Conservation (phyloP, 2,113 vertebrate species). For the Petromus typicus region DNA sequence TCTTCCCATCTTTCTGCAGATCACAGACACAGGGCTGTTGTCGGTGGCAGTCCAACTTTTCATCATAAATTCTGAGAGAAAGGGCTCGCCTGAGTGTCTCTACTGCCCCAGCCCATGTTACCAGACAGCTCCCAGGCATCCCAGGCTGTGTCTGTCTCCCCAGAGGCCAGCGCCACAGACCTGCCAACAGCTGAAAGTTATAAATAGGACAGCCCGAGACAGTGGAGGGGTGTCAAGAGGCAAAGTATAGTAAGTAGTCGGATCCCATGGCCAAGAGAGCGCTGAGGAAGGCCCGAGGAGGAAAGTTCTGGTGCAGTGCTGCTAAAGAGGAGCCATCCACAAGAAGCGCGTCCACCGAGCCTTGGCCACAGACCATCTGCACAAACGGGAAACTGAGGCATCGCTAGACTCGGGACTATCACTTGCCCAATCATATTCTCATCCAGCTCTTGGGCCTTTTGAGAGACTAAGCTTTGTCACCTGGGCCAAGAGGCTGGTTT, state of each 20-base stretch:
- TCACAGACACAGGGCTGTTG: conserved; percentile 12
- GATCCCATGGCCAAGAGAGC: conserved; percentile 39
- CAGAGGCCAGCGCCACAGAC: conserved; percentile 41
- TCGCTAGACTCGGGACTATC: background rate
- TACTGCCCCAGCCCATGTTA: background rate
- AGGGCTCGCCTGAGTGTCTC: conserved; percentile 1
- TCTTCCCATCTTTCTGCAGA: background rate
- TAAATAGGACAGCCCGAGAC: conserved; percentile 69
- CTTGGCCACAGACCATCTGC: background rate
- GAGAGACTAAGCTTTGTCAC: background rate
- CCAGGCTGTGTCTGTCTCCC: conserved; percentile 45
- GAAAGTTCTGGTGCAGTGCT: background rate
- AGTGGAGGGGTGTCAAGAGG: background rate
- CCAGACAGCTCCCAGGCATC: conserved; percentile 68
- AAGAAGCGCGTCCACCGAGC: rapidly evolving
- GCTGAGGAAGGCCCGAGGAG: conserved; percentile 21
- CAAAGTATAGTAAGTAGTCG: conserved; percentile 42
- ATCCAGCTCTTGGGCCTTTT: background rate
- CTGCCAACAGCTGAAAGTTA: conserved; percentile 76
- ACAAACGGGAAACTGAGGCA: background rate
- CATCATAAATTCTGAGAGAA: conserved; percentile 49
- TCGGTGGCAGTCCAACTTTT: conserved; percentile 22
- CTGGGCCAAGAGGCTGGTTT: background rate
- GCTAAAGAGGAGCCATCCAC: background rate
- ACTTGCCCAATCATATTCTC: background rate